Evolutionary conservation across 2,797 vertebrate species (phyloP), one percentile per base, ranked within the genome.

Genomic region (Sparidentex hasta): DNA sequence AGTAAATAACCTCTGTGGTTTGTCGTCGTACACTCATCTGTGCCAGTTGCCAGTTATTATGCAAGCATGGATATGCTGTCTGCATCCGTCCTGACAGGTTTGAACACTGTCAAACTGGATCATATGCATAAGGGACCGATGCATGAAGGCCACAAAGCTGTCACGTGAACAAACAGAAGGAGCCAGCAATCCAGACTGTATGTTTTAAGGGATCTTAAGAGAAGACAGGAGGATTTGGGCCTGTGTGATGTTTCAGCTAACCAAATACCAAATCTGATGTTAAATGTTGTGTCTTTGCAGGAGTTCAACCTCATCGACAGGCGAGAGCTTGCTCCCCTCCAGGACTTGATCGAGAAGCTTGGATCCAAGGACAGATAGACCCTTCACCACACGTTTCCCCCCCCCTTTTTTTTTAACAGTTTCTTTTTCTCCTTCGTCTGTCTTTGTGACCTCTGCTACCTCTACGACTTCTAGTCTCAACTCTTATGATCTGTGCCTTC

Each of bases 351-450:
- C 5, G 98, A 99, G 94, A 98, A 98, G 93, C 93, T 99, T 81
- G 97, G 97, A 84, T 98, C 97, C 74, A 99, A 99, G 94, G 97
- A 99, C 95, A 97, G 97, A 98, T 99, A 98, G 94, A 95, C 46
- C 54, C 77, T 82, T 78, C 67, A 75, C 64, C 78, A 41, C 72
- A 21, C 52, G 7, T 55, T 18, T 71, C 48, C 41, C 52, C 27
- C n/a, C n/a, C 7, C 7, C 9, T 8, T 38, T 38, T 50, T 65
- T 65, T 65, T 44, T 50, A 58, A 65, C 50, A 5, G 6, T 79
- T 71, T 83, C 62, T 55, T 76, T 80, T 74, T 73, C 69, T 54
- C 44, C 72, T 74, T 67, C 70, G 57, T 76, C 33, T 27, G 4
- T 62, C 57, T 80, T 61, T 87, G 67, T 87, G 78, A 85, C 78